phyloP scores from a whole-genome alignment of 2,113 vertebrate species.

The Telmatochromis brachygnathus region DNA sequence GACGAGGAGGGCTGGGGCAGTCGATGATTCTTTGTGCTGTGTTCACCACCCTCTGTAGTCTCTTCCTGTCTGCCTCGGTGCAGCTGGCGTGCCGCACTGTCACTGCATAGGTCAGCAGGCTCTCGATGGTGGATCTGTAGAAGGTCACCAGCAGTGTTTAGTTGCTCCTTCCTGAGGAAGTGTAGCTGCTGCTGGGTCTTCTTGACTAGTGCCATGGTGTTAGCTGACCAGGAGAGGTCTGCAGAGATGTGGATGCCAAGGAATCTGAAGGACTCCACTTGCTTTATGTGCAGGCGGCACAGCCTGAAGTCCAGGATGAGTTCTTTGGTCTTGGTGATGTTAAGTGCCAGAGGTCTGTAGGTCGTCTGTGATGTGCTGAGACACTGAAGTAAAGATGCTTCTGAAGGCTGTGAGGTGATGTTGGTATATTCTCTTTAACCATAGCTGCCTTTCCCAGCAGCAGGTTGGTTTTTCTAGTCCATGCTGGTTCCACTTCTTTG shows the following conservation, averaged over 20 bases:
- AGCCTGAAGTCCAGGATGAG: neutral
- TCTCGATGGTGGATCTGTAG: neutral
- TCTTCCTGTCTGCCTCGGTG: neutral
- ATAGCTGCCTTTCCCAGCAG: neutral
- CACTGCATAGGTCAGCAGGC: neutral
- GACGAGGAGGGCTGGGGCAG: neutral
- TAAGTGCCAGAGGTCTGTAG: neutral
- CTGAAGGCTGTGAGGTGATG: neutral
- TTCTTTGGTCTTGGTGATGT: fast-evolving
- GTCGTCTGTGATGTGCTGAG: neutral
- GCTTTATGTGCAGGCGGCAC: neutral
- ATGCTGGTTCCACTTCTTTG: neutral
- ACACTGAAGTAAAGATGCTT: neutral
- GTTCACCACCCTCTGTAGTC: neutral
- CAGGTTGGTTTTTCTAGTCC: neutral
- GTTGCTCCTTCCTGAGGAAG: neutral
- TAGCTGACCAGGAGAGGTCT: neutral
- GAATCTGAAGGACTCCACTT: neutral
- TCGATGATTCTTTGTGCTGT: neutral
- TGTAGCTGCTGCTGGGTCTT: neutral
- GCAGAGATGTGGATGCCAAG: neutral
- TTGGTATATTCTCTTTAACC: fast-evolving
- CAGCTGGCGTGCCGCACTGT: neutral
- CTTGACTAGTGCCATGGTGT: neutral
- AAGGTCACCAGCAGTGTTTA: neutral